Conservation (phyloP, 2,888 invertebrate genomes). For the Neuroscelio doddi region DNA sequence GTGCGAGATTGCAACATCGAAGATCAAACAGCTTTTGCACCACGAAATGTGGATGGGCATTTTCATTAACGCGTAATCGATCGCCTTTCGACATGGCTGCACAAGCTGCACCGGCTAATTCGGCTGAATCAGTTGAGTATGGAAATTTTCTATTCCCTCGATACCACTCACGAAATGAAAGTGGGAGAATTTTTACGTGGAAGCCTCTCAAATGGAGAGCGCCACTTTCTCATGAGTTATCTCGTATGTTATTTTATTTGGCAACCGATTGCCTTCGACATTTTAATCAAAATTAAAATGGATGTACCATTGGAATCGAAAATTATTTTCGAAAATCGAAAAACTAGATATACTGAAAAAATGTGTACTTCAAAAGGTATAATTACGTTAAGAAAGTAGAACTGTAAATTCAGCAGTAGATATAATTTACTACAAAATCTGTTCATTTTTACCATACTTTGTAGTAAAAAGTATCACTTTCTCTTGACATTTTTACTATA, state of each 20-base stretch:
- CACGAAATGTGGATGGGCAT: constrained; percentile 40
- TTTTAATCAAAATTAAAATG: no score
- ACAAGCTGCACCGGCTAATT: constrained; percentile 44
- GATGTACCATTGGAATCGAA: no score
- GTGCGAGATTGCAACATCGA: constrained; percentile 27
- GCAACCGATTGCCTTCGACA: background rate
- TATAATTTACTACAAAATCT: no score
- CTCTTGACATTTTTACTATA: no score
- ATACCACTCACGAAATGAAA: constrained; percentile 43
- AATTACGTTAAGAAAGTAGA: no score
- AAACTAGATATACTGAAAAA: no score
- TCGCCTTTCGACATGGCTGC: constrained; percentile 43
- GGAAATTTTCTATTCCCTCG: constrained; percentile 44
- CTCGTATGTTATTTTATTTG: background rate
- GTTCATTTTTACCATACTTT: no score
- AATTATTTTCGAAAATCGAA: no score
- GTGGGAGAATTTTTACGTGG: constrained; percentile 28
- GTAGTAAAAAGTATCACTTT: no score
- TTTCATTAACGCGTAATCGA: constrained; percentile 47
- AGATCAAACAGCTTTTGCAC: constrained; percentile 38
- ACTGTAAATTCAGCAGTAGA: no score
- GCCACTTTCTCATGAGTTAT: background rate
- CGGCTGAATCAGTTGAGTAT: constrained; percentile 46
- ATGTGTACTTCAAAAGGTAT: no score
- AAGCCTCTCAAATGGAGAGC: background rate